phyloP scores from a whole-genome alignment of 2,113 vertebrate species.

The Macquaria ambigua region DNA sequence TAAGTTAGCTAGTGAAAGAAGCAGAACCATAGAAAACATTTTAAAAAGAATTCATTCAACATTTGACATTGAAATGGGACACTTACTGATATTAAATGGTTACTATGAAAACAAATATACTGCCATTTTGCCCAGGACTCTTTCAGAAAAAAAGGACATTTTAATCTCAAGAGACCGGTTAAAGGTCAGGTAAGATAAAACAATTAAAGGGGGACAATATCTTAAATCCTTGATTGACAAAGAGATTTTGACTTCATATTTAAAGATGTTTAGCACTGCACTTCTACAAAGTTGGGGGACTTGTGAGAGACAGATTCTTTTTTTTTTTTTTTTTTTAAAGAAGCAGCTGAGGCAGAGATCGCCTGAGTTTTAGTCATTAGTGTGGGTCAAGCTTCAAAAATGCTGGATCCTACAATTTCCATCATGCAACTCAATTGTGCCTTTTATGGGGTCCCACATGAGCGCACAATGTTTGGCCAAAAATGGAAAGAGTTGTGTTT shows the following conservation, averaged over 20 bases:
- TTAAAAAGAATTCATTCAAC: background rate
- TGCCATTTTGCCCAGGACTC: background rate
- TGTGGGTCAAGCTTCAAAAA: background rate
- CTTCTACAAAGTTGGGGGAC: background rate
- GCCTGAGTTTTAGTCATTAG: background rate
- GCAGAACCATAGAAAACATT: background rate
- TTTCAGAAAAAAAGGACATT: background rate
- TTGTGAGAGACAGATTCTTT: background rate
- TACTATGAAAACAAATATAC: background rate
- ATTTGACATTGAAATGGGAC: background rate
- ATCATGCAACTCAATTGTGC: no score
- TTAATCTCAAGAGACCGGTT: background rate
- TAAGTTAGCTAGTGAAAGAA: background rate
- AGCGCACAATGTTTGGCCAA: background rate
- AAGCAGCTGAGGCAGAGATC: background rate
- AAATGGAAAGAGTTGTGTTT: background rate
- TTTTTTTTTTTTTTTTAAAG: background rate
- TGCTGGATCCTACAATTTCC: background rate
- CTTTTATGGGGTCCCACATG: background rate
- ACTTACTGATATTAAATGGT: background rate
- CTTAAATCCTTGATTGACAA: background rate
- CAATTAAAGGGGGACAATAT: background rate
- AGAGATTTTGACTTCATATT: background rate
- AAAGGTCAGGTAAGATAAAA: background rate
- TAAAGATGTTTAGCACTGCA: no score